These are phyloP conservation scores for Listronotus oregonensis DNA, from an alignment of 1,140 invertebrate species.

Conservation along the genomic window DNA sequence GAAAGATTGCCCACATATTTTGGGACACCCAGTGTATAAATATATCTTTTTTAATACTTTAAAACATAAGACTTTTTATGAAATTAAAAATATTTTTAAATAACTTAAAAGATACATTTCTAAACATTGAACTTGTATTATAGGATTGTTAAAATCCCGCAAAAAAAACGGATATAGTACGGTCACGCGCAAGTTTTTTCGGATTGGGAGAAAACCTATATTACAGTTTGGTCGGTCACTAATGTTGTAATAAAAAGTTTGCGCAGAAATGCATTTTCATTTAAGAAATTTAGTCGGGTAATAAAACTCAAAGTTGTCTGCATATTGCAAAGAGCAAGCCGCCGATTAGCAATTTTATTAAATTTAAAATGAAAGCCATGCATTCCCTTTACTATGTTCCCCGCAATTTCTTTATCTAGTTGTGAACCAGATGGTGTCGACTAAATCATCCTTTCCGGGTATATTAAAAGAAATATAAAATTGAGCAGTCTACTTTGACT, in stretches of 20 bases:
- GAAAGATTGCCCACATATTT: no score
- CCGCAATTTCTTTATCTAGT: conserved; percentile 43
- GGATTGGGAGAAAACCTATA: no score
- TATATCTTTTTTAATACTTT: no score
- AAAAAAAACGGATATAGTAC: no score
- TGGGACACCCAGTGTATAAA: no score
- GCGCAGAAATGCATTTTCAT: conserved; percentile 15
- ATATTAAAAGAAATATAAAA: conserved; percentile 43
- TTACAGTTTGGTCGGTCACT: no score
- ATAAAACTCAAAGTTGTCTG: conserved; percentile 11
- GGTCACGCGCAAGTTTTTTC: no score
- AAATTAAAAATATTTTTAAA: no score
- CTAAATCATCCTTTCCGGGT: conserved; percentile 37
- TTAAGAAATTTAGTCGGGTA: conserved; percentile 5
- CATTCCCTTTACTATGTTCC: conserved; percentile 38
- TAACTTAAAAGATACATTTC: no score
- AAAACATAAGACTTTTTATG: no score
- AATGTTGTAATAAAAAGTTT: background rate
- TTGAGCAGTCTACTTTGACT: conserved; percentile 23
- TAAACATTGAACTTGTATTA: no score
- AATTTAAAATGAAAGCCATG: conserved; percentile 39
- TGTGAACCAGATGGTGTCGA: conserved; percentile 38
- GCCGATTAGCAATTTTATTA: conserved; percentile 40
- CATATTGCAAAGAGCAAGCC: conserved; percentile 25
- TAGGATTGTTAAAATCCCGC: no score